Percentiles rank a stretch among this genome's conserved stretches.
These are phyloP conservation scores for Aphaenogaster floridana DNA, from an alignment of 1,140 invertebrate genomes.

Conservation along the genomic window DNA sequence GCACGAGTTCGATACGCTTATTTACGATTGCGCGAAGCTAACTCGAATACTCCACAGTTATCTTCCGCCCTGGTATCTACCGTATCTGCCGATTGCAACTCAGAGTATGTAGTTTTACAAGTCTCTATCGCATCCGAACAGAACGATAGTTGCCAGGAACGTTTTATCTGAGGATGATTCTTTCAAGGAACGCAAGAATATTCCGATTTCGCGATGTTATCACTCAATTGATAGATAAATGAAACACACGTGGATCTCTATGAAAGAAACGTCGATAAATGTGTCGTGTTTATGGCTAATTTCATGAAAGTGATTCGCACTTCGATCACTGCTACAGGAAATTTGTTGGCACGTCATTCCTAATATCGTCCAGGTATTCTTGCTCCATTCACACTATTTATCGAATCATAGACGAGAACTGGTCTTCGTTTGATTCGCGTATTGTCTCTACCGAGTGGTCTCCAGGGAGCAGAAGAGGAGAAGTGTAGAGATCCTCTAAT, in stretches of 20 bases:
- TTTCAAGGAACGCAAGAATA: neutral
- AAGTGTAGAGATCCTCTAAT: neutral
- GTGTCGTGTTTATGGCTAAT: neutral
- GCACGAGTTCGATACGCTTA: conserved; percentile 65
- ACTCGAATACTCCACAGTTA: conserved; percentile 33
- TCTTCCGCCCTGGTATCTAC: conserved; percentile 17
- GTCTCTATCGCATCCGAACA: neutral
- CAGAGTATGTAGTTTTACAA: neutral
- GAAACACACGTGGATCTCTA: neutral
- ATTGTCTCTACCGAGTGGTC: conserved; percentile 66
- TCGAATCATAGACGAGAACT: conserved; percentile 45
- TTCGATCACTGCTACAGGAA: neutral
- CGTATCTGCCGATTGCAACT: neutral
- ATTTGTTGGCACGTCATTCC: conserved; percentile 13
- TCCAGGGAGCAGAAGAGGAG: conserved; percentile 9
- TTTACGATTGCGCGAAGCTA: conserved; percentile 64
- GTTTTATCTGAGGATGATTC: neutral
- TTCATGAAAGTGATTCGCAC: neutral
- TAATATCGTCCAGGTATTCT: conserved; percentile 4
- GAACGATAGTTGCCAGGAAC: conserved; percentile 1
- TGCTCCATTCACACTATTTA: conserved; percentile 32
- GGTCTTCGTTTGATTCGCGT: conserved; percentile 28
- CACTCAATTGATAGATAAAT: neutral
- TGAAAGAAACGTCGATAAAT: neutral
- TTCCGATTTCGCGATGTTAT: neutral